Conservation (phyloP, 2,113 vertebrate species). For the Corythornis vintsioides region DNA sequence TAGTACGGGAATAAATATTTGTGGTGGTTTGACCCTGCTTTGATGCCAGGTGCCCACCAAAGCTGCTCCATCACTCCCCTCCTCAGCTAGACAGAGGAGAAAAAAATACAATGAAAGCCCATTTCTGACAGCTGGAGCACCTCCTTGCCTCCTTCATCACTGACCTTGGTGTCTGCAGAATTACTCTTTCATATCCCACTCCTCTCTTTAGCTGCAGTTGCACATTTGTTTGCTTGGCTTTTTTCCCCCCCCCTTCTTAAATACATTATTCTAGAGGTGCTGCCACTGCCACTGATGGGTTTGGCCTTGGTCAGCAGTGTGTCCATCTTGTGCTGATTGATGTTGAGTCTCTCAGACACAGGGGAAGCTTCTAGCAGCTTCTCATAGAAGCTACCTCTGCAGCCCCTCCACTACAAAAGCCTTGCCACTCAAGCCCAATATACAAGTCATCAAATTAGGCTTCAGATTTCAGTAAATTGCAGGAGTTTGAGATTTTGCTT, state of each 20-base stretch:
- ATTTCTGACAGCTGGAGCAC: not conserved
- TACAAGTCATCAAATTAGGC: not conserved
- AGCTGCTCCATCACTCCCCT: not conserved
- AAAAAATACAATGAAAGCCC: not conserved
- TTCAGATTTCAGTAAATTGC: not conserved
- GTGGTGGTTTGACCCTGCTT: not conserved
- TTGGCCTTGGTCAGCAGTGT: not conserved
- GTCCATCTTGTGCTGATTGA: too few species aligned
- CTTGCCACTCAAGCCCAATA: not conserved
- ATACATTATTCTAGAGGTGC: not conserved
- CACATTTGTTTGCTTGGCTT: not conserved
- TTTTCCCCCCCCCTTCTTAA: not conserved
- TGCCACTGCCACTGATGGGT: rapidly evolving
- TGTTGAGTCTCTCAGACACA: rapidly evolving
- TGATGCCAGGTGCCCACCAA: not conserved
- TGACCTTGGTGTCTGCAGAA: not conserved
- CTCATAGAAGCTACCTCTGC: not conserved
- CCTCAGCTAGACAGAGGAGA: not conserved
- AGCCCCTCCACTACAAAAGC: not conserved
- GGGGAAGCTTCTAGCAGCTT: not conserved
- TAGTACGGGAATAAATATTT: not conserved
- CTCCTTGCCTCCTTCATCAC: not conserved
- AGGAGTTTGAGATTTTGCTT: not conserved
- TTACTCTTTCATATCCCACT: not conserved
- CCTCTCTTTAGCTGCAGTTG: not conserved